A percentile compares a stretch with the other conserved stretches of the same genome.
These are phyloP conservation scores for Lissonota sp. DNA, from an alignment of 2,888 invertebrate species.

Conservation along the genomic window DNA sequence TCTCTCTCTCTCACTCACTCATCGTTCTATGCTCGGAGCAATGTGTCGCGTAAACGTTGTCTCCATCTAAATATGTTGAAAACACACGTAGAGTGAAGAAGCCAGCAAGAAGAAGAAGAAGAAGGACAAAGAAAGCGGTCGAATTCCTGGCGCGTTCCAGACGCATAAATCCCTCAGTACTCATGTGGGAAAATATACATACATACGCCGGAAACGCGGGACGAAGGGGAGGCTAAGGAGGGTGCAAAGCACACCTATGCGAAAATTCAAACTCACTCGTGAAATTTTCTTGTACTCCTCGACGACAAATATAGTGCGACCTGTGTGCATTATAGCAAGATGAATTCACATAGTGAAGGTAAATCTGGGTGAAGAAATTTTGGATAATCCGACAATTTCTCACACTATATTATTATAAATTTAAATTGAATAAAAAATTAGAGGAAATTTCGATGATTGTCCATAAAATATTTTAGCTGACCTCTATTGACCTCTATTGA, in stretches of 20 bases:
- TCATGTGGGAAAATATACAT: constrained; percentile 62
- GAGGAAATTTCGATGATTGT: too few relatives aligned
- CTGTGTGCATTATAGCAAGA: too few relatives aligned
- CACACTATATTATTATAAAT: too few relatives aligned
- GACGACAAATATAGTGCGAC: constrained; percentile 57
- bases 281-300: constrained; percentile 35
- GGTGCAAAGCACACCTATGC: constrained; percentile 64
- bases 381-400: too few relatives aligned
- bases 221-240: constrained; percentile 70
- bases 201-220: constrained; percentile 65
- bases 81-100: constrained; percentile 39
- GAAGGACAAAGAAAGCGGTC: constrained; percentile 72
- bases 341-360: too few relatives aligned
- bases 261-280: constrained; percentile 64
- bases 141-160: constrained; percentile 75
- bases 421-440: too few relatives aligned
- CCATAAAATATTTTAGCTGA: too few relatives aligned
- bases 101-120: constrained; percentile 37
- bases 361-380: too few relatives aligned
- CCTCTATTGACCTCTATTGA: too few relatives aligned
- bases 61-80: constrained; percentile 27
- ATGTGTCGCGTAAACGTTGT: background rate
- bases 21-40: too few relatives aligned
- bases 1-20: too few relatives aligned
- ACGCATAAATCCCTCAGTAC: constrained; percentile 79